phyloP scores from a whole-genome alignment of 2,113 vertebrate genomes.

The Calyptomena viridis region DNA sequence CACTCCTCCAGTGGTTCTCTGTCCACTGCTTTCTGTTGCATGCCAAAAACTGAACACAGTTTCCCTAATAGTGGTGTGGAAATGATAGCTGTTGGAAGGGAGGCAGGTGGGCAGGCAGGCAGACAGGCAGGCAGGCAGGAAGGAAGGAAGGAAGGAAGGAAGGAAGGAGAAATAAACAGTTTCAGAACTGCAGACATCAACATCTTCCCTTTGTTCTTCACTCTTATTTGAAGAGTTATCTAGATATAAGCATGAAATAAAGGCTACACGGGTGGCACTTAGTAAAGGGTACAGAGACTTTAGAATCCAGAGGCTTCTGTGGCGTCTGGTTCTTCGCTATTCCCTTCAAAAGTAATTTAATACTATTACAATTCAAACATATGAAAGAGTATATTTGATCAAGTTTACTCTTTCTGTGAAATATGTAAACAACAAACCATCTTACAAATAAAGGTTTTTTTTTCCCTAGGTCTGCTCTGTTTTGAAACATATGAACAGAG shows the following conservation, averaged over 20 bases:
- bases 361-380: not conserved
- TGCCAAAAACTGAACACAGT: not conserved
- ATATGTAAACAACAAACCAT: not conserved
- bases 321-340: not conserved
- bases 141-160: not conserved
- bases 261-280: not conserved
- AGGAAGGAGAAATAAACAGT: not conserved
- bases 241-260: not conserved
- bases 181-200: not conserved
- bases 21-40: not conserved
- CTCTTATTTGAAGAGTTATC: not conserved
- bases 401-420: not conserved
- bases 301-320: not conserved
- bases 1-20: not conserved
- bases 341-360: not conserved
- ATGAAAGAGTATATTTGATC: not conserved
- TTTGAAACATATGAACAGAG: not conserved
- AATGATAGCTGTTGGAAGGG: not conserved
- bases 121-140: no score
- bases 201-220: not conserved
- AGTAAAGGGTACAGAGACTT: not conserved
- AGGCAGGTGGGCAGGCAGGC: rapidly evolving
- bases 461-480: not conserved
- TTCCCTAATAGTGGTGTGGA: not conserved
- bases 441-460: not conserved